These are phyloP conservation scores for Pocillopora damicornis DNA, from an alignment of 64 coral and sea anemone species.

Conservation along the genomic window DNA sequence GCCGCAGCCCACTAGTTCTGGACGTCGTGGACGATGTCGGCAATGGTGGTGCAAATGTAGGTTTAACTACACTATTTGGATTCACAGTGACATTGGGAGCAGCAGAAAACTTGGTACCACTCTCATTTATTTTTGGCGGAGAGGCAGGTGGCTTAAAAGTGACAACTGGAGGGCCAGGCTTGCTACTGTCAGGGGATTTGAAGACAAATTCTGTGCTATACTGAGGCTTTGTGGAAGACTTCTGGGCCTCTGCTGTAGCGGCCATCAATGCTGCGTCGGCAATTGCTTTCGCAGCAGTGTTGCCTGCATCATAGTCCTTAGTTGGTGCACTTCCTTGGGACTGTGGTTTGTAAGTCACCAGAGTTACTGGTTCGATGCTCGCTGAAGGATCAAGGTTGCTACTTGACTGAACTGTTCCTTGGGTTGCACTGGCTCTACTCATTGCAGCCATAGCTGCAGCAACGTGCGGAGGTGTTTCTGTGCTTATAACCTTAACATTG, in stretches of 20 bases:
- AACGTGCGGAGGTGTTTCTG: conserved; percentile 5
- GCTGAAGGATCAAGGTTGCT: conserved; percentile 52
- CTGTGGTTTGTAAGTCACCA: conserved; percentile 36
- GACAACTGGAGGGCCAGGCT: conserved; percentile 54
- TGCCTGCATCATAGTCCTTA: background rate
- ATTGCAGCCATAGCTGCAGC: conserved; percentile 53
- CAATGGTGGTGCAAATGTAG: conserved; percentile 13
- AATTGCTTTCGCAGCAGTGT: conserved; percentile 21
- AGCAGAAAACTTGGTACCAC: background rate
- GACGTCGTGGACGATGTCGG: background rate
- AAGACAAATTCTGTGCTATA: conserved; percentile 60
- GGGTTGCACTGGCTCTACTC: conserved; percentile 23
- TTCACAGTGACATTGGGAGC: conserved; percentile 60
- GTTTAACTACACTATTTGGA: conserved; percentile 10
- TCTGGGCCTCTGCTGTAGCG: conserved; percentile 35
- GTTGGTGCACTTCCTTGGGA: background rate
- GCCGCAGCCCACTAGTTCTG: background rate
- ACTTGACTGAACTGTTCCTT: conserved; percentile 8
- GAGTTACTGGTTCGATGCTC: conserved; percentile 50
- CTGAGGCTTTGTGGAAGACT: conserved; percentile 39
- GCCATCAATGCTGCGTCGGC: conserved; percentile 49
- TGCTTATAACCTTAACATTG: background rate
- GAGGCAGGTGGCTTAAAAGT: conserved; percentile 47
- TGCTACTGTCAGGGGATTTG: conserved; percentile 14
- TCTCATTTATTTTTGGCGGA: background rate